Evolutionary conservation across 2,888 invertebrate genomes (phyloP).

Genomic region (Altica lythri): DNA sequence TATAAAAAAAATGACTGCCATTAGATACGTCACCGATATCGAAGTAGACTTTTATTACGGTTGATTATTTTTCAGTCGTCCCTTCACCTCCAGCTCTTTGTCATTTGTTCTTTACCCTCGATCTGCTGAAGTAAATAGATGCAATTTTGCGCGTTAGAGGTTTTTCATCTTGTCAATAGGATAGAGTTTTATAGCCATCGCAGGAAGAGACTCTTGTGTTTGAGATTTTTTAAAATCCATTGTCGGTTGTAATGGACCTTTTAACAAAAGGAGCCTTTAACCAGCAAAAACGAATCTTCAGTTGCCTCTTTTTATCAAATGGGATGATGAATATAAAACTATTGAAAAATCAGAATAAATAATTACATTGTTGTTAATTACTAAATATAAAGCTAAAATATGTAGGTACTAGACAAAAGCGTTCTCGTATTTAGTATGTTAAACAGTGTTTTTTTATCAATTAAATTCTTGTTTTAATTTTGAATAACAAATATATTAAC

Average conservation of each 20-base stretch:
- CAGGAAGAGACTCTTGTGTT: conserved; percentile 22
- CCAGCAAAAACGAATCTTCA: conserved; percentile 12
- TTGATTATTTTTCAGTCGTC: conserved; percentile 40
- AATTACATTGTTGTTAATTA: too few relatives aligned
- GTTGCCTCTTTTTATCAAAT: too few relatives aligned
- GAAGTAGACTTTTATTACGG: conserved; percentile 40
- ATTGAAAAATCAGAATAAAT: too few relatives aligned
- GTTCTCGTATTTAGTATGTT: too few relatives aligned
- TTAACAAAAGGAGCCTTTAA: conserved; percentile 18
- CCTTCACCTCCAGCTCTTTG: conserved; percentile 37
- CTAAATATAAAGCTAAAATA: too few relatives aligned
- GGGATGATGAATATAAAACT: too few relatives aligned
- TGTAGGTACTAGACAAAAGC: too few relatives aligned
- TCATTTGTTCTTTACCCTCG: conserved; percentile 46
- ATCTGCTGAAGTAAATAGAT: conserved; percentile 42
- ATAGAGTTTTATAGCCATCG: conserved; percentile 27
- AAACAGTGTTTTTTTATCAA: too few relatives aligned
- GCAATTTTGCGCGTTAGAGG: conserved; percentile 45
- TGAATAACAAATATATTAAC: too few relatives aligned
- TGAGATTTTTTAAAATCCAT: conserved; percentile 25
- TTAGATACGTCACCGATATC: conserved; percentile 41
- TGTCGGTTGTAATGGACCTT: conserved; percentile 22
- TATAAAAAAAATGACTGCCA: conserved; percentile 32
- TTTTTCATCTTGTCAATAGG: conserved; percentile 46
- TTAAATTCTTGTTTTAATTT: too few relatives aligned